Percentiles rank a stretch among this genome's conserved stretches.
phyloP scores from a whole-genome alignment of 2,113 vertebrate genomes.

The Dolichotis patagonum region DNA sequence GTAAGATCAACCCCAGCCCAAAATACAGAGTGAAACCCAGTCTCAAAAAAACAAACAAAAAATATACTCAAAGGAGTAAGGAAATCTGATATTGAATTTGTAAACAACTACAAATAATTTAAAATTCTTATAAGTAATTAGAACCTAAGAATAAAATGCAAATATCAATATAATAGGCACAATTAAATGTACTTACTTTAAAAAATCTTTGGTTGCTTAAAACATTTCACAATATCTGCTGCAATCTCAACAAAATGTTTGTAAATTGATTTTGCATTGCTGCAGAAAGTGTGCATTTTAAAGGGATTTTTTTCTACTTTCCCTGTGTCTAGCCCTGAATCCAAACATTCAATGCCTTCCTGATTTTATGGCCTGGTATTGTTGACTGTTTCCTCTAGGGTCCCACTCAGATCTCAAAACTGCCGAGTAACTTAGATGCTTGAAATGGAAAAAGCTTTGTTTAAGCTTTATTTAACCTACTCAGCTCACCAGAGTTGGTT shows the following conservation, averaged over 20 bases:
- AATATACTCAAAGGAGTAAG: background rate
- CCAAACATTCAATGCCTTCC: constrained; percentile 78
- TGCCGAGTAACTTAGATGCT: constrained; percentile 74
- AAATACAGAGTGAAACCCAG: background rate
- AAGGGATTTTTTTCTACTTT: constrained; percentile 70
- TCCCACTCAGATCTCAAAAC: constrained; percentile 77
- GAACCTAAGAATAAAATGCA: background rate
- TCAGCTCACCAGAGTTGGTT: constrained; percentile 75
- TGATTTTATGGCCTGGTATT: constrained; percentile 81
- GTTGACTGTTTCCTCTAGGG: constrained; percentile 81
- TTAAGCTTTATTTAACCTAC: constrained; percentile 82
- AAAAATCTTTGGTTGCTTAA: background rate
- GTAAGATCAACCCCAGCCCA: background rate
- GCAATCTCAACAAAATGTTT: constrained; percentile 67
- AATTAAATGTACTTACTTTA: background rate
- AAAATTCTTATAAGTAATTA: background rate
- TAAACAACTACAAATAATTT: background rate
- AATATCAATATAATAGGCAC: background rate
- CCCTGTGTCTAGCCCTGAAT: constrained; percentile 64
- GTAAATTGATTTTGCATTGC: constrained; percentile 67
- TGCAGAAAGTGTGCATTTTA: constrained; percentile 67
- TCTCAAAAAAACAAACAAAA: background rate
- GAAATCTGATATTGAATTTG: background rate
- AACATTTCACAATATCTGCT: constrained; percentile 28
- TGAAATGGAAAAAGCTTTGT: constrained; percentile 73